Base-by-base conservation (phyloP, 2,888 invertebrate species). In the Trissoscelio sp. region DNA sequence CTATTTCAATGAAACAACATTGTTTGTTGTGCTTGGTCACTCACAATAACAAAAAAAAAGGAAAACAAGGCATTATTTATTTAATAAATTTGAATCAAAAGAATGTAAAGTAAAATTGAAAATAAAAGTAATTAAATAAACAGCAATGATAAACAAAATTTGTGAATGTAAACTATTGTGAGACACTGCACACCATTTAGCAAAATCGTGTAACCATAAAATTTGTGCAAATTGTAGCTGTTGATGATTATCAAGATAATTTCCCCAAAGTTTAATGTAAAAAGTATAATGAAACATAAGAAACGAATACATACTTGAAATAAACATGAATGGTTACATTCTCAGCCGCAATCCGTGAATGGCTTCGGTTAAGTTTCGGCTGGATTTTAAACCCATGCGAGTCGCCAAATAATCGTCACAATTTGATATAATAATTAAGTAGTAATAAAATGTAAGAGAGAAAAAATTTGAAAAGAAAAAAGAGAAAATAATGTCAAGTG, bases 351-450 rank as follows among this genome's bases (percentile, higher is more conserved):
- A 46, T 62, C 62, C 73, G 2, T 60, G 51, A 60, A 0, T 53
- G 44, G 69, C 64, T 46, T 44, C 39, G 14, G 4, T 37, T 80
- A 84, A 78, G 82, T 82, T 86, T 80, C 81, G 84, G 85, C 87
- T 88, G 89, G 87, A 88, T 87, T 87, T 60, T 66, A 82, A 87
- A 88, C 88, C 87, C 88, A 89, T 89, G 89, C 88, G 88, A 87
- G 81, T 86, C 83, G 83, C 80, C 83, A 79, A 67, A 67, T 77
- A 48, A 31, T 37, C 9, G 46, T 64, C 12, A 64, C 12, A 16
- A 31, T 31, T 16, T 16, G 24, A 24, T 24, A 24, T 24, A n/a
- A n/a, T n/a, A n/a, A n/a, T n/a, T n/a, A n/a, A n/a, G n/a, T n/a
- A n/a, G n/a, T n/a, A n/a, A n/a, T n/a, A 28, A 34, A 34, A 9